phyloP scores from a whole-genome alignment of 2,797 vertebrate species.

The Melanotaenia parkinsoni region DNA sequence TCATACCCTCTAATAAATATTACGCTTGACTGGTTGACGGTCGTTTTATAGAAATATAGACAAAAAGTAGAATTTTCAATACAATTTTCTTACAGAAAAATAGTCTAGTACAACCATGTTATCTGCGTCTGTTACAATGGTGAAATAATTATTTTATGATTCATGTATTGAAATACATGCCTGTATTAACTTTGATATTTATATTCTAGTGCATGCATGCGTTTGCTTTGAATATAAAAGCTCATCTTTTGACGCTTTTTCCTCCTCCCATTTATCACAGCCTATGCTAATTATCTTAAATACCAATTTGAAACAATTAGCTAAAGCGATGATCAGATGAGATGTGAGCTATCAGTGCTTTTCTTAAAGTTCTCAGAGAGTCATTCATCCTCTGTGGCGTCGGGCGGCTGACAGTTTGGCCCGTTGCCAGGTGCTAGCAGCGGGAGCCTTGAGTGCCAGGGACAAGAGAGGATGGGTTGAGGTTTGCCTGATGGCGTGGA shows the following conservation, averaged over 20 bases:
- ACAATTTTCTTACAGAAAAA: conserved; percentile 21
- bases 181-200: conserved; percentile 71
- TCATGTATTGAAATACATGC: conserved; percentile 76
- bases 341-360: conserved; percentile 77
- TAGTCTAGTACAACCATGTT: conserved; percentile 24
- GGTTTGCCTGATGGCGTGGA: conserved; percentile 88
- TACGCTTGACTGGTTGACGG: conserved; percentile 15
- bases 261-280: conserved; percentile 53
- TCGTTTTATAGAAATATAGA: conserved; percentile 28
- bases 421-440: conserved; percentile 88
- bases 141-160: conserved; percentile 65
- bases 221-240: conserved; percentile 70
- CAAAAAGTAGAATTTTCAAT: conserved; percentile 20
- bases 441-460: conserved; percentile 87
- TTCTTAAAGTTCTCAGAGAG: conserved; percentile 84
- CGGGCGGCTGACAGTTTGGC: conserved; percentile 88
- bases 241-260: conserved; percentile 71
- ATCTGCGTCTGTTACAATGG: conserved; percentile 40
- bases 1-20: conserved; percentile 23
- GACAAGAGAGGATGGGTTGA: conserved; percentile 85
- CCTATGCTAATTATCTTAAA: conserved; percentile 81
- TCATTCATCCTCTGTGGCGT: conserved; percentile 83
- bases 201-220: conserved; percentile 70
- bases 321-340: conserved; percentile 79
- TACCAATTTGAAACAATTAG: conserved; percentile 79